Base-by-base conservation (phyloP, 2,888 invertebrate species). In the Psylliodes chrysocephalus region DNA sequence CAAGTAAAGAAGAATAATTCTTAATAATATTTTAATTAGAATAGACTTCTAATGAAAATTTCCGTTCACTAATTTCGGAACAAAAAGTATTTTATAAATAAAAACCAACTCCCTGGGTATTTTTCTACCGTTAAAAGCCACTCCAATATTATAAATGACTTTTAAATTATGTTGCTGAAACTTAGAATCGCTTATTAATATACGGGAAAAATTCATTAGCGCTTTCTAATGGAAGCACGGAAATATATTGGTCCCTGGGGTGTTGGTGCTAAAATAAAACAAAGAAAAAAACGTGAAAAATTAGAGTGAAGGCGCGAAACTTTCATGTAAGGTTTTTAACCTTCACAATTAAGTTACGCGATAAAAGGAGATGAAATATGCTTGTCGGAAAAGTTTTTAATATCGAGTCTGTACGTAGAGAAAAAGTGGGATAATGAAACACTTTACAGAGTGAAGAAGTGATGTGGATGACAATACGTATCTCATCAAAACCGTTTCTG, bases 141-240 rank as follows among this genome's bases (percentile, higher is more conserved):
- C 2, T 1, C 19, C 8, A 12, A 46, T 10, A 10, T 46, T n/a
- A 19, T 19, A 46, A 46, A 46, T 19, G 22, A 46, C 46, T 46
- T 46, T 46, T 46, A 46, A 46, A 46, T 46, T 46, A 46, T 19
- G 46, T 19, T 19, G 46, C 19, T 46, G 15, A 46, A 46, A 19
- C 19, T 46, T 18, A 46, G 8, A 46, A 46, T 46, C 8, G 46
- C 22, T 46, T 46, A 46, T 19, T 46, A 46, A 46, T 46, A 44
- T 14, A 46, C 18, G 8, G 46, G 10, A n/a, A 18, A 46, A 46
- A 46, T 22, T 46, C 46, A 46, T 46, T 46, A 46, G n/a, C 46
- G 22, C 12, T 18, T 46, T 46, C 46, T 46, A 46, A 46, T 46
- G 46, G 46, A 46, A 46, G 46, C 8, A 46, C 19, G 46, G 22